Percentiles rank a stretch among this genome's conserved stretches.
Conservation (phyloP, 1,140 invertebrate species). For the Diploscapter pachys region DNA sequence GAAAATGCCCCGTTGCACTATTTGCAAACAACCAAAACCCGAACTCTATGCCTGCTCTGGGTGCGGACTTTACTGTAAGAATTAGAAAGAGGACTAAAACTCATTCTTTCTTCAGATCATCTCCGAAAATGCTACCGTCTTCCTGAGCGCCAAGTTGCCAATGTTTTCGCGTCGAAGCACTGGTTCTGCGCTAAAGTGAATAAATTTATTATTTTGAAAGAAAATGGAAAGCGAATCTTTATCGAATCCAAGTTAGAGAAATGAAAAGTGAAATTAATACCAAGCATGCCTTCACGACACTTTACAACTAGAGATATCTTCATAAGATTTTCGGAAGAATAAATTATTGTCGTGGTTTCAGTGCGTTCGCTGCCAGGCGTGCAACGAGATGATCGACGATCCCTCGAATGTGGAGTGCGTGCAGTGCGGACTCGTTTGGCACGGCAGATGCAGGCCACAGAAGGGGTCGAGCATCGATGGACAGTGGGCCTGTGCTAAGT, state of each 20-base stretch:
- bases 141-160: background rate
- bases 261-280: too few relatives aligned
- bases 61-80: too few relatives aligned
- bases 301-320: background rate
- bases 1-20: too few relatives aligned
- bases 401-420: slow-evolving; percentile 14
- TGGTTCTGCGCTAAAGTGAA: slow-evolving; percentile 13
- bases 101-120: slow-evolving; percentile 7
- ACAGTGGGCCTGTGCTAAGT: background rate
- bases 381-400: slow-evolving; percentile 12
- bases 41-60: too few relatives aligned
- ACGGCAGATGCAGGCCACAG: slow-evolving; percentile 10
- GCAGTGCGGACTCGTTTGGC: slow-evolving; percentile 11
- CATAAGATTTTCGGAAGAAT: background rate
- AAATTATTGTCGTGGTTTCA: slow-evolving; percentile 3
- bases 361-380: slow-evolving; percentile 11
- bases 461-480: slow-evolving; percentile 18
- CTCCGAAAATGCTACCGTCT: slow-evolving; percentile 1
- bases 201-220: too few relatives aligned
- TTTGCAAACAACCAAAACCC: too few relatives aligned
- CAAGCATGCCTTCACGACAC: background rate
- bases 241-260: too few relatives aligned
- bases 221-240: too few relatives aligned
- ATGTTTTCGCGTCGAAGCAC: background rate
- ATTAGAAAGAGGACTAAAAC: too few relatives aligned